phyloP scores from a whole-genome alignment of 2,888 invertebrate genomes.

The Sipha maydis region DNA sequence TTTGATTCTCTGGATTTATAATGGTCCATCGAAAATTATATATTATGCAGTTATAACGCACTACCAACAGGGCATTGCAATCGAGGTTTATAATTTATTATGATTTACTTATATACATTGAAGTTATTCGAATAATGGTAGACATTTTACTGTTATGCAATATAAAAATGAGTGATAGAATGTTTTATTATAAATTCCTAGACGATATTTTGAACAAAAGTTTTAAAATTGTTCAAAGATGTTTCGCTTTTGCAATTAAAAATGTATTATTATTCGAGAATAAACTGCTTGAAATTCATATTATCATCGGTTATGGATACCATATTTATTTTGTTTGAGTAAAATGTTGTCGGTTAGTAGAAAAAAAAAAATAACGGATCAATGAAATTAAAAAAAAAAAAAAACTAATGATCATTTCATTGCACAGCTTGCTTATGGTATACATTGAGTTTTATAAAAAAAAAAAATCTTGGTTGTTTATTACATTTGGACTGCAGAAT shows the following conservation, averaged over 20 bases:
- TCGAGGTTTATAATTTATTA: neutral
- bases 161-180: neutral
- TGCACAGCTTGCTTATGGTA: neutral
- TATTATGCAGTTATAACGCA: neutral
- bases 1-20: conserved; percentile 15
- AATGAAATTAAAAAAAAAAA: conserved; percentile 22
- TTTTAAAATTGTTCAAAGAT: neutral
- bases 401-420: conserved; percentile 10
- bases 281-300: neutral
- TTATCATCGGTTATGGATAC: neutral
- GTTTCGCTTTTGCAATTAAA: neutral
- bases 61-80: neutral
- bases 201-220: neutral
- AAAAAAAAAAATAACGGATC: conserved; percentile 3
- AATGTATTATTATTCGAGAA: neutral
- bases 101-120: neutral
- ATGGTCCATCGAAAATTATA: neutral
- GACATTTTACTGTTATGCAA: neutral
- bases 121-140: neutral
- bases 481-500: neutral
- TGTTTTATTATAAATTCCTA: neutral
- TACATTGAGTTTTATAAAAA: neutral
- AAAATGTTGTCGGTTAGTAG: neutral
- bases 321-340: neutral
- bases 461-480: conserved; percentile 6